Conservation (phyloP, 2,888 invertebrate species). For the Mimumesa dahlbomi region DNA sequence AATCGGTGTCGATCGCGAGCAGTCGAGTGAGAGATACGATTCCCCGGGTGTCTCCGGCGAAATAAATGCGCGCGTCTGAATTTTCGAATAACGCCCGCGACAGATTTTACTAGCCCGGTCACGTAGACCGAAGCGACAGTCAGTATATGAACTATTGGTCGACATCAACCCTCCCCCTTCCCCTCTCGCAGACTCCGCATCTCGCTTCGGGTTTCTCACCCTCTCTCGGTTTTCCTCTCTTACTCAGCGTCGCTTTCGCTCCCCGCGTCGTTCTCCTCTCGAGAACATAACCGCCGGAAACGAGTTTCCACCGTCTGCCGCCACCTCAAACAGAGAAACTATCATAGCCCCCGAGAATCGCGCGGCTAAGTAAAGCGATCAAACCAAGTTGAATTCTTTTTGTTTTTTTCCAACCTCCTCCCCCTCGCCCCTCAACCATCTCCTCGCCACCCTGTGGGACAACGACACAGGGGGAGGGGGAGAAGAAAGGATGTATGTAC, state of each 20-base stretch:
- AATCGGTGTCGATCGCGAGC: background rate
- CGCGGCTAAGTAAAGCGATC: too few species aligned
- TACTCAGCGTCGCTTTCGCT: slow-evolving; percentile 18
- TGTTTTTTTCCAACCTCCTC: too few species aligned
- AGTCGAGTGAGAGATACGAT: slow-evolving; percentile 57
- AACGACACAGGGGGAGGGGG: too few species aligned
- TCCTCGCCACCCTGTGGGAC: too few species aligned
- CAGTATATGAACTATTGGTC: slow-evolving; percentile 71
- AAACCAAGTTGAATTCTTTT: too few species aligned
- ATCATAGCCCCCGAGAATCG: too few species aligned
- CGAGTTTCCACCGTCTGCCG: slow-evolving; percentile 33
- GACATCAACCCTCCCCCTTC: slow-evolving; percentile 62
- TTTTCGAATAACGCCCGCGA: slow-evolving; percentile 62
- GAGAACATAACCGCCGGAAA: slow-evolving; percentile 54
- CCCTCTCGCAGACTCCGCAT: slow-evolving; percentile 35
- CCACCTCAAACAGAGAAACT: slow-evolving; percentile 12
- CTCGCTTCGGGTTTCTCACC: slow-evolving; percentile 23
- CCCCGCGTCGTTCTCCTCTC: slow-evolving; percentile 58
- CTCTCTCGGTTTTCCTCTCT: slow-evolving; percentile 22
- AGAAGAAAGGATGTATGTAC: too few species aligned
- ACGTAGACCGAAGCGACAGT: slow-evolving; percentile 68
- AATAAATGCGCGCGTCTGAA: slow-evolving; percentile 69
- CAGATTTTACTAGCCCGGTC: slow-evolving; percentile 63
- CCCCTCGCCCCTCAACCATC: too few species aligned
- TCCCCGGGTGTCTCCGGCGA: slow-evolving; percentile 60